Percentiles rank a stretch among this genome's conserved stretches.
phyloP scores from a whole-genome alignment of 2,888 invertebrate species.

The Andrena dorsata region DNA sequence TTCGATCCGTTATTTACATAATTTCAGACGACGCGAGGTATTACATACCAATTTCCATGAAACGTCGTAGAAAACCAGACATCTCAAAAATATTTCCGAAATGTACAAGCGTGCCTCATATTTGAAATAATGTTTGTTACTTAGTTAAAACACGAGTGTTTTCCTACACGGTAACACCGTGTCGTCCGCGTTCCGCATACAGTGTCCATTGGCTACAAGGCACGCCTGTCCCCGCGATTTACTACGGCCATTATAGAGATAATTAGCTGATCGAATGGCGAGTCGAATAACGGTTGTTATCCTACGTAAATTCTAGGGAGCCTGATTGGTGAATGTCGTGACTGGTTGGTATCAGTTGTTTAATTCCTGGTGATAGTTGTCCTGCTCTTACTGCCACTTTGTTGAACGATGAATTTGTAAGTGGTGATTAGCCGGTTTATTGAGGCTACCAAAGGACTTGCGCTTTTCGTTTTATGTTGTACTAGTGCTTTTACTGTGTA shows the following conservation, averaged over 20 bases:
- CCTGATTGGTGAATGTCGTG: background rate
- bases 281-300: conserved; percentile 9
- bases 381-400: too few species aligned
- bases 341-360: background rate
- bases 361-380: background rate
- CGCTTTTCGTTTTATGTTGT: too few species aligned
- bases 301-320: background rate
- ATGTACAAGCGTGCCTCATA: too few species aligned
- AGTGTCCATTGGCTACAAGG: background rate
- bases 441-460: too few species aligned
- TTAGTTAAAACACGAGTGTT: too few species aligned
- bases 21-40: too few species aligned
- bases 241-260: conserved; percentile 12
- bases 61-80: too few species aligned
- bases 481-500: too few species aligned
- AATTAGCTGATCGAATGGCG: conserved; percentile 29
- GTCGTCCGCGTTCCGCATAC: background rate
- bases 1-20: too few species aligned
- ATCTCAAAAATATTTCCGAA: too few species aligned
- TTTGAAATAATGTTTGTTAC: too few species aligned
- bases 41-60: too few species aligned
- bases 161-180: background rate
- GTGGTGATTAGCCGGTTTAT: background rate
- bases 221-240: conserved; percentile 4
- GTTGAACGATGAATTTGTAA: background rate